phyloP scores from a whole-genome alignment of 2,797 vertebrate species.

The Poeciliopsis paucimaculata region DNA sequence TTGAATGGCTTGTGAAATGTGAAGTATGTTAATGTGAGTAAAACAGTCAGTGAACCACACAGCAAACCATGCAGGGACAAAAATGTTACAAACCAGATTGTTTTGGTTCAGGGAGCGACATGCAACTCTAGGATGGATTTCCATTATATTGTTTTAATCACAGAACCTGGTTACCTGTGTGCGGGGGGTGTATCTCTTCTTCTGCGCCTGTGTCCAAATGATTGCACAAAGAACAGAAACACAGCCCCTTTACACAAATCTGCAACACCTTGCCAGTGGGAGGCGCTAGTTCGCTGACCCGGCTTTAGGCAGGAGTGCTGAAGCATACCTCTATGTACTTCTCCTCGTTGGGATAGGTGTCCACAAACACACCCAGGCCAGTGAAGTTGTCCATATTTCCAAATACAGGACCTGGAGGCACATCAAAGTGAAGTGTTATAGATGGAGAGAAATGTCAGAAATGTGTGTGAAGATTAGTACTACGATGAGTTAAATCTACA shows the following conservation, averaged over 20 bases:
- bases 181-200: slow-evolving; percentile 94
- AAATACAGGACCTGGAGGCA: slow-evolving; percentile 90
- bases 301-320: slow-evolving; percentile 2
- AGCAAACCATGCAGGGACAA: slow-evolving; percentile 26
- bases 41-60: slow-evolving; percentile 7
- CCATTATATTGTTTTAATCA: not conserved
- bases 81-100: not conserved
- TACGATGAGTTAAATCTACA: not conserved
- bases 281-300: not conserved
- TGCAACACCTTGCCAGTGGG: slow-evolving; percentile 3
- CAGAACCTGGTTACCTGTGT: slow-evolving; percentile 86
- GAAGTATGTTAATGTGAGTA: not conserved
- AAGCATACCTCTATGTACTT: slow-evolving; percentile 92
- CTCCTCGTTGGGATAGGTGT: slow-evolving; percentile 98
- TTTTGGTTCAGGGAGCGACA: not conserved
- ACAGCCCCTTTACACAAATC: slow-evolving; percentile 54
- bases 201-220: slow-evolving; percentile 89
- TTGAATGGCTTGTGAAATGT: not conserved
- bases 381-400: slow-evolving; percentile 96
- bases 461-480: not conserved
- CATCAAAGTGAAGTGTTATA: not conserved
- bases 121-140: not conserved
- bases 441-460: not conserved
- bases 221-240: slow-evolving; percentile 67
- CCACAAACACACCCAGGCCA: slow-evolving; percentile 94